Conservation (phyloP, 2,113 vertebrate species). For the Cyphomyrus plagiostoma region DNA sequence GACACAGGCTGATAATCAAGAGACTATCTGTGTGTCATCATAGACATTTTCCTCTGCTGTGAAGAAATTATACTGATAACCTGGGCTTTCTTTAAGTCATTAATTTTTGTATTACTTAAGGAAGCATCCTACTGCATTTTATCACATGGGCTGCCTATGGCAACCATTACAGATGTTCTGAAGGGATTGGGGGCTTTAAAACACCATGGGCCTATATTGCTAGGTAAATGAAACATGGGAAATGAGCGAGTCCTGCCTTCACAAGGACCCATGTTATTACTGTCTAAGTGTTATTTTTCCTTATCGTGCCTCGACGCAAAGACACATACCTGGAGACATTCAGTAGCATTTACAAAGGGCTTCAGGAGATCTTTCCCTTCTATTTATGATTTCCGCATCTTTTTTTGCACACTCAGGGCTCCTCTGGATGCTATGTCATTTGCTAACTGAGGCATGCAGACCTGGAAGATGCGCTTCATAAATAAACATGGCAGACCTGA, state of each 20-base stretch:
- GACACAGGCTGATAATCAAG: neutral
- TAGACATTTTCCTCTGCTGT: neutral
- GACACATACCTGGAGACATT: neutral
- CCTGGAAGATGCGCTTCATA: neutral
- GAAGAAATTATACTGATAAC: neutral
- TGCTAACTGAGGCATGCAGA: neutral
- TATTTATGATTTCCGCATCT: neutral
- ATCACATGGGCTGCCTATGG: neutral
- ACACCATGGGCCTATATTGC: neutral
- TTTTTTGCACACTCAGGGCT: neutral
- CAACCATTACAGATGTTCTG: neutral
- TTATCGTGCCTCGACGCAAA: neutral
- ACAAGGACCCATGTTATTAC: neutral
- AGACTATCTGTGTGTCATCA: neutral
- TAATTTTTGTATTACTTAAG: neutral
- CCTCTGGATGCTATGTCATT: neutral
- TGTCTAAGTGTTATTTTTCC: neutral
- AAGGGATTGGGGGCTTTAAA: neutral
- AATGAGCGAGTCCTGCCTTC: neutral
- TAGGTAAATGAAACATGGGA: neutral
- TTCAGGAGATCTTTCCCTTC: neutral
- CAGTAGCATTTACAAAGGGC: neutral
- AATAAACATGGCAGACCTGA: neutral
- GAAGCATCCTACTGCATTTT: neutral
- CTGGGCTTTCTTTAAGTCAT: neutral